These are phyloP conservation scores for Anarsia innoxiella DNA, from an alignment of 2,888 invertebrate species.

Conservation along the genomic window DNA sequence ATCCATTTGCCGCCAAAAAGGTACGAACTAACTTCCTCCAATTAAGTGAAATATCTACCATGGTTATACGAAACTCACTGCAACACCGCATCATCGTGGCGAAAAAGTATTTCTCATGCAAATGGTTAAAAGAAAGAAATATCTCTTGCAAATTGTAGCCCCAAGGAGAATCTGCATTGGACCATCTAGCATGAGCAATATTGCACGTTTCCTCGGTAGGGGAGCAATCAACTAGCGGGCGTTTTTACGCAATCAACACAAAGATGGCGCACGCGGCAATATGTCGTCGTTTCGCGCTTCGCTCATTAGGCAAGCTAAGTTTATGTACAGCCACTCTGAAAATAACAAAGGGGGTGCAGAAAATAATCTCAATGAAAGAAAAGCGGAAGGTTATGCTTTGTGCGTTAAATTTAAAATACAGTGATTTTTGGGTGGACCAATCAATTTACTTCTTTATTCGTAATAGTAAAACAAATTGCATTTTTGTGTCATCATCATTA, in stretches of 20 bases:
- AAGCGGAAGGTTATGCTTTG: too few species aligned
- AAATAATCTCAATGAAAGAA: too few species aligned
- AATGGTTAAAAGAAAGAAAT: not conserved
- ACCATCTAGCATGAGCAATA: not conserved
- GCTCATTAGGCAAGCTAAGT: constrained; percentile 10
- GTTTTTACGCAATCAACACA: constrained; percentile 15
- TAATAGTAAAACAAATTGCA: too few species aligned
- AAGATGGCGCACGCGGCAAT: constrained; percentile 14
- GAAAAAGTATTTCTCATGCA: too few species aligned
- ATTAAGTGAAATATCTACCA: too few species aligned
- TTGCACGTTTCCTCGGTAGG: constrained; percentile 12
- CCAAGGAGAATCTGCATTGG: not conserved
- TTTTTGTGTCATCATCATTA: too few species aligned
- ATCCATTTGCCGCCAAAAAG: too few species aligned
- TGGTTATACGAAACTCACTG: too few species aligned
- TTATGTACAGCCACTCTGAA: constrained; percentile 6
- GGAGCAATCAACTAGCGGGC: constrained; percentile 10
- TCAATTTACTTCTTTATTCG: too few species aligned
- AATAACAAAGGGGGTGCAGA: too few species aligned
- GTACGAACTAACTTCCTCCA: too few species aligned
- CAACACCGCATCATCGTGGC: too few species aligned
- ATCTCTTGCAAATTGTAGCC: not conserved
- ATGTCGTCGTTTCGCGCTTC: constrained; percentile 9
- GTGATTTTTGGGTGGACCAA: not conserved
- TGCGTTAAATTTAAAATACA: not conserved